Percentiles rank a stretch among this genome's conserved stretches.
Evolutionary conservation across 2,113 vertebrate genomes (phyloP).

Genomic region (Ameiurus melas): DNA sequence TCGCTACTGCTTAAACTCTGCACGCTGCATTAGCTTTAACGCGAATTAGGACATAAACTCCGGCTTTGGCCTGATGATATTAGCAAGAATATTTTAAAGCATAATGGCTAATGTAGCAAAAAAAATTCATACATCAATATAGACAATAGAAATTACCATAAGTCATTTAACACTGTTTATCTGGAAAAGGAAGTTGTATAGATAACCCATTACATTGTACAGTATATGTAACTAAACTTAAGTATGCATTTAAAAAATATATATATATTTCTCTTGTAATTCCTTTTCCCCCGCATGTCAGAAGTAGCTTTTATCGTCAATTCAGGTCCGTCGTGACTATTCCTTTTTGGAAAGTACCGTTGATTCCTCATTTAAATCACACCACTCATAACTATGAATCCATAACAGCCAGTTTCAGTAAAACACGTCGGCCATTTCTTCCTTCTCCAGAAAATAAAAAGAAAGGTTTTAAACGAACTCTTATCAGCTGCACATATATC

Average conservation of each 20-base stretch:
- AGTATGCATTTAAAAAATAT: background rate
- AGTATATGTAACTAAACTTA: background rate
- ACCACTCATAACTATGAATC: conserved; percentile 31
- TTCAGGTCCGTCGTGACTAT: background rate
- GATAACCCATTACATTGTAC: background rate
- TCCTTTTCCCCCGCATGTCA: conserved; percentile 17
- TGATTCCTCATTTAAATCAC: conserved; percentile 41
- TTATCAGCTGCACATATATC: conserved; percentile 41
- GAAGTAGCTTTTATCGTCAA: conserved; percentile 13
- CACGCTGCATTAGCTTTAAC: background rate
- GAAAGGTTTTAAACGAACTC: conserved; percentile 30
- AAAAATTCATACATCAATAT: conserved; percentile 7
- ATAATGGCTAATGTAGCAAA: conserved; percentile 20
- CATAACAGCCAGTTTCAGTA: conserved; percentile 27
- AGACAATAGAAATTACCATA: background rate
- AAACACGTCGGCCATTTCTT: conserved; percentile 29
- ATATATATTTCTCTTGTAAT: background rate
- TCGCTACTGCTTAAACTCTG: conserved; percentile 18
- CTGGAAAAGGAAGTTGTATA: background rate
- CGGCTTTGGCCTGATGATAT: conserved; percentile 11
- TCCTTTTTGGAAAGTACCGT: background rate
- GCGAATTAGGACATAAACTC: conserved; percentile 5
- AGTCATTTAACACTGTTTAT: conserved; percentile 10
- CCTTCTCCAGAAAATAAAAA: background rate
- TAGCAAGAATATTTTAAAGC: conserved; percentile 10